Conservation (phyloP, 2,113 vertebrate species). For the Catharus minimus region DNA sequence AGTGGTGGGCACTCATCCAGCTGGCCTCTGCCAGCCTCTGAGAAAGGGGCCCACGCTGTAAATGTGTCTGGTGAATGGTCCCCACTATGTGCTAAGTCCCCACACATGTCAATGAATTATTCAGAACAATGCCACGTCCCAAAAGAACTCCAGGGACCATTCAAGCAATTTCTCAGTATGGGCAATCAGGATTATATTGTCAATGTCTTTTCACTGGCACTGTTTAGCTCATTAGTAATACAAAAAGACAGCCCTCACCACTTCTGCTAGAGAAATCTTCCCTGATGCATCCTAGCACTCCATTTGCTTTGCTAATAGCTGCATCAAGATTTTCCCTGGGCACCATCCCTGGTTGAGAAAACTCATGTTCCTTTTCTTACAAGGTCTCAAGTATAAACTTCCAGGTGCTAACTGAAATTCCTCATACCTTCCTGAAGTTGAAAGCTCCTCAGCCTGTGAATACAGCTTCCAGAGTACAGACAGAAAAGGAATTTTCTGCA, state of each 20-base stretch:
- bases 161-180: background rate
- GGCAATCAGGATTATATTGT: background rate
- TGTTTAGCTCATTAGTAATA: background rate
- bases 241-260: background rate
- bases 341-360: background rate
- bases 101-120: background rate
- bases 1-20: background rate
- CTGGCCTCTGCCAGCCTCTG: background rate
- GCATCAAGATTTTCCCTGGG: background rate
- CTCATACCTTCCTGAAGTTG: background rate
- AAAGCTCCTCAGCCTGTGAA: background rate
- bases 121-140: background rate
- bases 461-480: background rate
- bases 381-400: background rate
- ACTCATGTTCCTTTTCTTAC: background rate
- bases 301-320: background rate
- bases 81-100: background rate
- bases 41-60: background rate
- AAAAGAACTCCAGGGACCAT: background rate
- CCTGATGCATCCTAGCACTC: background rate
- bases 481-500: background rate
- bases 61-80: background rate
- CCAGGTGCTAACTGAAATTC: background rate
- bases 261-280: background rate
- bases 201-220: background rate